Evolutionary conservation across 92 coral and sea anemone genomes (phyloP).

Genomic region (Pocillopora meandrina): DNA sequence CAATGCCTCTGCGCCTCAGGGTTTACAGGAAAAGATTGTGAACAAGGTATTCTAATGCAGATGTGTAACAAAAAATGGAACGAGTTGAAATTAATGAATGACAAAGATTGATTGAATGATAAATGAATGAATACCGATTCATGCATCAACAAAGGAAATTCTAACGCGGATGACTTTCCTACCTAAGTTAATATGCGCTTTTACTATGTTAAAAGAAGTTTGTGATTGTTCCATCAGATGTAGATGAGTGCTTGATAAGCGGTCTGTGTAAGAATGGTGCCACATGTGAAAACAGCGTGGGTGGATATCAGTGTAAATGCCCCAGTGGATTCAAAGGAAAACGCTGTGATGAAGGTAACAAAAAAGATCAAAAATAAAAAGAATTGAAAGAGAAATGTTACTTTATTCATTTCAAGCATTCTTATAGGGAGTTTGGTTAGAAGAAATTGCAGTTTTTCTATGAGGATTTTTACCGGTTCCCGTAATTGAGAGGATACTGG

Average conservation of each 20-base stretch:
- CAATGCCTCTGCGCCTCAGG: constrained; percentile 37
- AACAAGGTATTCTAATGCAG: constrained; percentile 1
- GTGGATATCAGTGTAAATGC: constrained; percentile 56
- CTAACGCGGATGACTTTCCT: too few species aligned
- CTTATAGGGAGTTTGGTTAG: too few species aligned
- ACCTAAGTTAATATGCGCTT: too few species aligned
- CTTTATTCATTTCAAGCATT: too few species aligned
- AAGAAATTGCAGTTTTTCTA: too few species aligned
- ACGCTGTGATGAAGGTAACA: constrained; percentile 46
- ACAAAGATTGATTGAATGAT: too few species aligned
- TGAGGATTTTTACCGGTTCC: too few species aligned
- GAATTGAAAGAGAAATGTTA: not conserved
- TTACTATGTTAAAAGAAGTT: not conserved
- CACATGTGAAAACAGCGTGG: constrained; percentile 50
- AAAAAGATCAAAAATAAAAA: not conserved
- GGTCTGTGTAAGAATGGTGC: constrained; percentile 62
- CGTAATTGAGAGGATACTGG: too few species aligned
- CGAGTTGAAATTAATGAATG: too few species aligned
- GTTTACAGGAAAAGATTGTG: constrained; percentile 41
- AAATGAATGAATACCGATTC: too few species aligned
- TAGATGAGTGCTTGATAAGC: constrained; percentile 44
- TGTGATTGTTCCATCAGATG: constrained; percentile 10
- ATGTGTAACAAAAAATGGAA: not conserved
- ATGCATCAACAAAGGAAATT: too few species aligned
- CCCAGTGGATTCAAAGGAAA: constrained; percentile 24